Base-by-base conservation (phyloP, 2,888 invertebrate species). In the Masnerella sp. region DNA sequence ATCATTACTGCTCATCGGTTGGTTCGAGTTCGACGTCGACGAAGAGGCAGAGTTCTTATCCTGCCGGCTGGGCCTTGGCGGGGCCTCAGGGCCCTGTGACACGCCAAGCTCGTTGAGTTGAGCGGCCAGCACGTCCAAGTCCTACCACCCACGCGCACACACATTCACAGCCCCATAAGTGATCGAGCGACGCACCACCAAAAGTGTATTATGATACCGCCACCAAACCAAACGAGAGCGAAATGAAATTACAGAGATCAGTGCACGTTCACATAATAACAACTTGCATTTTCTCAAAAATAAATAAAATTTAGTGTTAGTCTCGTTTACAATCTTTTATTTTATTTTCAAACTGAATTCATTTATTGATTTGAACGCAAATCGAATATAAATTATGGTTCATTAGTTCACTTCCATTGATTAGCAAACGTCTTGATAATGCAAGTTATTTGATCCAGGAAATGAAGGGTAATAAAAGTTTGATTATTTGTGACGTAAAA, bases 121-220 rank as follows among this genome's bases (percentile, higher is more conserved):
- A 84, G 96, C 96, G 77, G 98, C 98, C 88, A 99, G 89, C 88
- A 95, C 95, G 90, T 99, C 98, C 90, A 99, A 92, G 89, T 98
- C 98, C 96, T 98, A 90, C 78, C 89, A 88, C 83, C 85, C 85
- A 82, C 82, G 84, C 82, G 81, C 83, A 83, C 82, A 80, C 82
- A 83, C 81, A 80, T 81, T 82, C 84, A 84, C 42, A 70, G 58
- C 56, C 70, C 70, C 22, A n/a, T n/a, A 38, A 85, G 83, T 85
- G 82, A 84, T 82, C 81, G 80, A n/a, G n/a, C n/a, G n/a, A n/a
- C n/a, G 80, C 75, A 79, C 79, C 78, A 78, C 71, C 59, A 8
- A 65, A 69, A 54, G 40, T 32, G 47, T 45, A 56, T 62, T 54
- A 67, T 9, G 30, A 52, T 34, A 70, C 70, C 74, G 47, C 56